Evolutionary conservation across 2,888 invertebrate genomes (phyloP).

Genomic region (Xestia c-nigrum): DNA sequence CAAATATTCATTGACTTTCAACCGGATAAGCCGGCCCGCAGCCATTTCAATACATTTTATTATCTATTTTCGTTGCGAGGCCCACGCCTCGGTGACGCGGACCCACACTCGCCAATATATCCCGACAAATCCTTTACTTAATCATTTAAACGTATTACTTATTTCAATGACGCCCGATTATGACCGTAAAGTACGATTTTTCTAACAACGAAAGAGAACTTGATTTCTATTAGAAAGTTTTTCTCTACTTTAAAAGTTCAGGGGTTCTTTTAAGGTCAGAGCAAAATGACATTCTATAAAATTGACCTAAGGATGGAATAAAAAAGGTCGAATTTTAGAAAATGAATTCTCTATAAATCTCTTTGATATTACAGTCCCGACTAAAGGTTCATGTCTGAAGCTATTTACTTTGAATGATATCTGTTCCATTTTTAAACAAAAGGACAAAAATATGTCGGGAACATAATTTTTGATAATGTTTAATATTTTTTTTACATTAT

Average conservation of each 20-base stretch:
- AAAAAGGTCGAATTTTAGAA: conserved; percentile 61
- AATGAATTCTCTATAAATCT: conserved; percentile 62
- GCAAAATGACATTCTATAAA: conserved; percentile 58
- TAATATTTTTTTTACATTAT: conserved; percentile 61
- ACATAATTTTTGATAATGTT: conserved; percentile 58
- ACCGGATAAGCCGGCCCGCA: conserved; percentile 90
- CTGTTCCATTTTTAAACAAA: conserved; percentile 46
- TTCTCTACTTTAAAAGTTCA: conserved; percentile 42
- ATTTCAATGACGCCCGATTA: conserved; percentile 42
- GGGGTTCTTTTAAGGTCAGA: conserved; percentile 43
- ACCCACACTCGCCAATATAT: conserved; percentile 54
- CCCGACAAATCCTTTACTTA: conserved; percentile 54
- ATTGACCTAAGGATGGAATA: conserved; percentile 48
- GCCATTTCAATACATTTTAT: conserved; percentile 91
- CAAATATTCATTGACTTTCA: conserved; percentile 91
- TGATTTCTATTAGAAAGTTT: conserved; percentile 18
- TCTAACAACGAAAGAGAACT: conserved; percentile 1
- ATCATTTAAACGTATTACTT: conserved; percentile 57
- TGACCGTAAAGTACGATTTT: conserved; percentile 5
- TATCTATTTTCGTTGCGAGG: conserved; percentile 87
- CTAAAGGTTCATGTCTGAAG: conserved; percentile 37
- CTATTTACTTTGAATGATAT: conserved; percentile 48
- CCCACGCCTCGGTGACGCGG: conserved; percentile 73
- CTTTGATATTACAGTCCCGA: conserved; percentile 40
- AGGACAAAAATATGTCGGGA: conserved; percentile 31